Evolutionary conservation across 2,888 invertebrate genomes (phyloP).

Genomic region (Andrena minutula): DNA sequence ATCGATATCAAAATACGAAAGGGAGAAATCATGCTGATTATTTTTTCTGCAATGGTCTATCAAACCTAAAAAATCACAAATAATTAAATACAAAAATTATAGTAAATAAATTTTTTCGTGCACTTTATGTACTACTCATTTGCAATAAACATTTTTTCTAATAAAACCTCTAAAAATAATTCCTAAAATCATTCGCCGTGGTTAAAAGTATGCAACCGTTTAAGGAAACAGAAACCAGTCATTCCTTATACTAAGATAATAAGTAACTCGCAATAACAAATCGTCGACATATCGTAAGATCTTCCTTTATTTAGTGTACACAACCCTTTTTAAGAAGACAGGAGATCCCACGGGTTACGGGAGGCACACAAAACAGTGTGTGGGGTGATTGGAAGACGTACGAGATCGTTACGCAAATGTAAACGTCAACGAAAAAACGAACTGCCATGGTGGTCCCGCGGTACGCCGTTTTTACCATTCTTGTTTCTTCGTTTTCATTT

Average conservation of each 20-base stretch:
- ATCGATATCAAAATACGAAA: too few species aligned
- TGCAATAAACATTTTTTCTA: too few species aligned
- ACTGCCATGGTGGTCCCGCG: slow-evolving; percentile 70
- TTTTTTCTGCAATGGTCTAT: too few species aligned
- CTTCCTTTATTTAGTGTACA: slow-evolving; percentile 76
- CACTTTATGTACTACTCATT: too few species aligned
- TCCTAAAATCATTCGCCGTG: too few species aligned
- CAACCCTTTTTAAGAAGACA: slow-evolving; percentile 70
- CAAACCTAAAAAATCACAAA: too few species aligned
- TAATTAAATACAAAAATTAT: too few species aligned
- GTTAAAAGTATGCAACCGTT: too few species aligned
- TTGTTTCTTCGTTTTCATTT: not conserved
- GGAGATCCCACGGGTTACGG: slow-evolving; percentile 67
- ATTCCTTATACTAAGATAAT: not conserved
- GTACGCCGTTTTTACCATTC: slow-evolving; percentile 46
- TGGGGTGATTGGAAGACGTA: slow-evolving; percentile 77
- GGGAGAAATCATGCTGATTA: too few species aligned
- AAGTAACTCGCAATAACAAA: not conserved
- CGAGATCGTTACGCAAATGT: slow-evolving; percentile 72
- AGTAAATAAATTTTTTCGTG: too few species aligned
- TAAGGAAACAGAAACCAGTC: too few species aligned
- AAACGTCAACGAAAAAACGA: slow-evolving; percentile 56
- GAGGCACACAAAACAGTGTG: slow-evolving; percentile 65
- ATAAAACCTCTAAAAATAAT: too few species aligned
- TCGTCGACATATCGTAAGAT: slow-evolving; percentile 65